Conservation (phyloP, 2,113 vertebrate species). For the Dromiciops gliroides region DNA sequence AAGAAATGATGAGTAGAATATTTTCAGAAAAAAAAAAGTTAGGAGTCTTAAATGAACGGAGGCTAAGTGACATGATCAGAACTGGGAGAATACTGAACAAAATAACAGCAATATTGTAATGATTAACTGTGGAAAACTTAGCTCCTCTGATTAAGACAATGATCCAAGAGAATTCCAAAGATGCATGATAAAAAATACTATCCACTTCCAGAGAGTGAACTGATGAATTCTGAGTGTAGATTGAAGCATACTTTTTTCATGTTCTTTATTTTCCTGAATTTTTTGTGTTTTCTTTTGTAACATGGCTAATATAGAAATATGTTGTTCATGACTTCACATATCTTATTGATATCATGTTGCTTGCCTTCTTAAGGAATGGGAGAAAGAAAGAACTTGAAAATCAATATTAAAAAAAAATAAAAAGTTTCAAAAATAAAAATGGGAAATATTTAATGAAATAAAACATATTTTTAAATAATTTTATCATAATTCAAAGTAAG, state of each 20-base stretch:
- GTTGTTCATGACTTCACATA: neutral
- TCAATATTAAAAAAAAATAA: neutral
- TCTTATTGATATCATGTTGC: neutral
- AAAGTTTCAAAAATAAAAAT: neutral
- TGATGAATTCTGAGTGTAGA: neutral
- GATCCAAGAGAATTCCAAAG: too few species aligned
- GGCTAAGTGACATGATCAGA: too few species aligned
- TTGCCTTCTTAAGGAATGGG: neutral
- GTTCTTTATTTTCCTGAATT: too few species aligned
- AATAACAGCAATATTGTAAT: too few species aligned
- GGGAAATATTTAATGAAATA: neutral
- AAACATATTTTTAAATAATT: neutral
- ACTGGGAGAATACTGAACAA: too few species aligned
- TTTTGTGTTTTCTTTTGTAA: neutral
- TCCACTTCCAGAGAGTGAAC: neutral
- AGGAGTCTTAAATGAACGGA: too few species aligned
- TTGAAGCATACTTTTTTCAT: neutral
- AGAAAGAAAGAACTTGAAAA: neutral
- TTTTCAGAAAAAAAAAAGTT: too few species aligned
- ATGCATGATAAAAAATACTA: neutral
- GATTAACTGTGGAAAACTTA: too few species aligned
- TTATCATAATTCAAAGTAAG: neutral
- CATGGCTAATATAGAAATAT: neutral
- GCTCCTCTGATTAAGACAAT: too few species aligned
- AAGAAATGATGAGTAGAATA: too few species aligned